Conservation (phyloP, 2,113 vertebrate genomes). For the Atrichornis clamosus region DNA sequence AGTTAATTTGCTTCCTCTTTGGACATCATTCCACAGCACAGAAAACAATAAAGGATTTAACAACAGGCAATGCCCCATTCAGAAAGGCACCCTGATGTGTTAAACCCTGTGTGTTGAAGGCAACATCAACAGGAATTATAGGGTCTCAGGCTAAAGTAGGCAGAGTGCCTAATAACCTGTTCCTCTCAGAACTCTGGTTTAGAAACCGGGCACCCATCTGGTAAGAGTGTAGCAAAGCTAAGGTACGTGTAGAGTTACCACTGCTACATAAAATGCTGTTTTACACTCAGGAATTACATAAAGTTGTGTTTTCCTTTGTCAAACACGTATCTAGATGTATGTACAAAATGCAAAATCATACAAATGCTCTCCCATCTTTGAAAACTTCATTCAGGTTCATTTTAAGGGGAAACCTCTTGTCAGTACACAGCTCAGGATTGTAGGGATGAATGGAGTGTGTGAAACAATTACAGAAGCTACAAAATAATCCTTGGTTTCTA, state of each 20-base stretch:
- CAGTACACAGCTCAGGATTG: neutral
- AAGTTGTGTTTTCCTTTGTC: neutral
- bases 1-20: slow-evolving; percentile 1
- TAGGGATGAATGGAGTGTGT: neutral
- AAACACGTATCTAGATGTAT: neutral
- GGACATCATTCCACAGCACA: slow-evolving; percentile 3
- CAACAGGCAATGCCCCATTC: neutral
- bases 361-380: neutral
- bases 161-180: neutral
- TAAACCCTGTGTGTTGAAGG: slow-evolving; percentile 18
- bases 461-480: neutral
- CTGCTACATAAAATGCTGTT: neutral
- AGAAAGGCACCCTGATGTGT: slow-evolving; percentile 11
- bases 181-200: neutral
- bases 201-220: neutral
- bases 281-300: neutral
- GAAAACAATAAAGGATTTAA: slow-evolving; percentile 38
- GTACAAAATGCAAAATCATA: neutral
- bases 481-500: neutral
- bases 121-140: slow-evolving; percentile 35
- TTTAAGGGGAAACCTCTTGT: neutral
- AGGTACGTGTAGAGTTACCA: neutral
- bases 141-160: neutral
- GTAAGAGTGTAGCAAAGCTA: neutral
- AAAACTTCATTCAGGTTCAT: neutral